phyloP scores from a whole-genome alignment of 1,140 invertebrate species.

The Drosophila kikkawai region DNA sequence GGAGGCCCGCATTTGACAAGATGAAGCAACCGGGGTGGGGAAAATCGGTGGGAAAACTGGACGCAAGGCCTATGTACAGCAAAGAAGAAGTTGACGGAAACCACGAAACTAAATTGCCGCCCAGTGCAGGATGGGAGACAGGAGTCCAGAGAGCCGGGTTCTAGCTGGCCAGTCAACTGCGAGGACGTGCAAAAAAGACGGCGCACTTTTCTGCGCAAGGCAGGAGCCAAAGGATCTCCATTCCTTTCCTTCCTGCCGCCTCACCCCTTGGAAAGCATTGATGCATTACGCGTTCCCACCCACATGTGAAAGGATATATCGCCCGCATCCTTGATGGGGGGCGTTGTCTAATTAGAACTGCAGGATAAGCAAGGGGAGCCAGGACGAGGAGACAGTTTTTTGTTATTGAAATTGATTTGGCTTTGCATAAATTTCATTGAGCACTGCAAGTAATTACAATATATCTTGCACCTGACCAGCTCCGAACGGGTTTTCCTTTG shows the following conservation, averaged over 20 bases:
- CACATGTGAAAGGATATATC: conserved; percentile 27
- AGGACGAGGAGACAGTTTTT: conserved; percentile 26
- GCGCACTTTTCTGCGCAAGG: conserved; percentile 78
- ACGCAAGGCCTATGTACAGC: conserved; percentile 61
- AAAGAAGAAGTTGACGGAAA: conserved; percentile 75
- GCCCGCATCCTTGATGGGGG: conserved; percentile 35
- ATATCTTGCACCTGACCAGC: conserved; percentile 64
- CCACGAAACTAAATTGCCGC: conserved; percentile 79
- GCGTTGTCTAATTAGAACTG: conserved; percentile 71
- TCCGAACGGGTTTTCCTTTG: conserved; percentile 1
- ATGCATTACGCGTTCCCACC: conserved; percentile 53
- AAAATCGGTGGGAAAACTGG: background rate
- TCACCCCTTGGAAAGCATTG: conserved; percentile 27
- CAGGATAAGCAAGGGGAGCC: conserved; percentile 26
- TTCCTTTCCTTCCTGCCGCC: background rate
- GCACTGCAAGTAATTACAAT: conserved; percentile 76
- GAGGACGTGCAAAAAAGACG: conserved; percentile 76
- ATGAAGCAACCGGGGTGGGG: conserved; percentile 22
- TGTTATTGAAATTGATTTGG: conserved; percentile 83
- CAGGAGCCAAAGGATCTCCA: conserved; percentile 43
- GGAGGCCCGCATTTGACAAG: conserved; percentile 64
- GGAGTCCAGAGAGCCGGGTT: conserved; percentile 1
- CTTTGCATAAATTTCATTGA: conserved; percentile 79
- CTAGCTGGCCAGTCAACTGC: conserved; percentile 54
- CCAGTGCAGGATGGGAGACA: conserved; percentile 4